Percentiles rank a stretch among this genome's conserved stretches.
These are phyloP conservation scores for Nicator chloris DNA, from an alignment of 2,113 vertebrate species.

Conservation along the genomic window DNA sequence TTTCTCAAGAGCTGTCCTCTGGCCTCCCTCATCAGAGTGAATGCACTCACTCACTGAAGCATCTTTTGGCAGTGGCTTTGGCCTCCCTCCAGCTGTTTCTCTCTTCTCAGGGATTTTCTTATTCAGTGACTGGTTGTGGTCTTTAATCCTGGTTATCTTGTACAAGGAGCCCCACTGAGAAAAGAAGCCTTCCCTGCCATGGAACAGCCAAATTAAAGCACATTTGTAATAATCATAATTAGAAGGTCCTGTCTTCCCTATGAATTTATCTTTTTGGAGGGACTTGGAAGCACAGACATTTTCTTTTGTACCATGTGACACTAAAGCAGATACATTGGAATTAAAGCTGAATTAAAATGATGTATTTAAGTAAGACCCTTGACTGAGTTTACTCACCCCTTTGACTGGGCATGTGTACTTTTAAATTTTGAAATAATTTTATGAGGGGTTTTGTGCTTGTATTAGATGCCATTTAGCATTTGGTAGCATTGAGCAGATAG, in stretches of 20 bases:
- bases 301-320: not conserved
- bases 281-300: not conserved
- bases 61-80: slow-evolving; percentile 65
- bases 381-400: not conserved
- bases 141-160: slow-evolving; percentile 58
- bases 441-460: not conserved
- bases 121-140: slow-evolving; percentile 48
- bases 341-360: not conserved
- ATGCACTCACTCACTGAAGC: slow-evolving; percentile 66
- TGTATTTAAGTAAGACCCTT: not conserved
- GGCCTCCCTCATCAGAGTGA: slow-evolving; percentile 20
- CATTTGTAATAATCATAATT: slow-evolving; percentile 19
- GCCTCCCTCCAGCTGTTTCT: slow-evolving; percentile 58
- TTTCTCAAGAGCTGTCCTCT: slow-evolving; percentile 60
- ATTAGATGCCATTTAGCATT: slow-evolving; percentile 9
- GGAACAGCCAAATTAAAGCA: slow-evolving; percentile 5
- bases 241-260: not conserved
- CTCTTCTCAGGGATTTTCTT: slow-evolving; percentile 56
- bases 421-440: slow-evolving; percentile 36
- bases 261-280: not conserved
- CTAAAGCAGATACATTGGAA: not conserved
- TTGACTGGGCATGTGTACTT: not conserved
- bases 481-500: slow-evolving; percentile 44
- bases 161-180: slow-evolving; percentile 8
- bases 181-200: slow-evolving; percentile 17